Base-by-base conservation (phyloP, 2,888 invertebrate species). In the Leptopilina drosophilae region DNA sequence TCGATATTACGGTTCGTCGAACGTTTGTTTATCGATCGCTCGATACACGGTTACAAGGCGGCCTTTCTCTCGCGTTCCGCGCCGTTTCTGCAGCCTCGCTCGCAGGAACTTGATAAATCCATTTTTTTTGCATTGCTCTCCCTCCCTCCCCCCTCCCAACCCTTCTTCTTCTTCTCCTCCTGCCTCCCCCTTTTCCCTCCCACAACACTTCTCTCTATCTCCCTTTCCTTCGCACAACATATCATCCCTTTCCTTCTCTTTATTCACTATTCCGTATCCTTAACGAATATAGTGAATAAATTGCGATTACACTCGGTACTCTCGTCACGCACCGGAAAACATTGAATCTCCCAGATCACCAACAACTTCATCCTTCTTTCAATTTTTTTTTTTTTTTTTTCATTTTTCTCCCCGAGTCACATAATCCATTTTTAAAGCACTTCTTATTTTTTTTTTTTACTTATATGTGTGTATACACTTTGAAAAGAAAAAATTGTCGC, bases 1-100 rank as follows among this genome's bases (percentile, higher is more conserved):
- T 85, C 80, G 80, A 84, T 81, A 83, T 82, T 83, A 82, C 83
- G 83, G 82, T 82, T 81, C 82, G 78, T 81, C 83, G 81, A 83
- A 81, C 77, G 83, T 86, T 82, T 84, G 81, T 85, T 84, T 80
- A 82, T 82, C 84, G 84, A 84, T 85, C 83, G 81, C 78, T 73
- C 77, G 80, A 76, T 81, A 83, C 83, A 81, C 49, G 77, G 79
- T 80, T 81, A 79, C 82, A 77, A 81, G 80, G 80, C 75, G 81
- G 81, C 83, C 83, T 85, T 82, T 83, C 83, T 84, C 82, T 85
- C 82, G 80, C 82, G 85, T 83, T 83, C 59, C 66, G 77, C 79
- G 79, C 79, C 77, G 77, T 76, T 81, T 69, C 69, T 79, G 46
- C 76, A 62, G 46, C 65, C 83, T 81, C 78, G 77, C 86, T 81